phyloP scores from a whole-genome alignment of 2,113 vertebrate genomes.

The Phocoena phocoena region DNA sequence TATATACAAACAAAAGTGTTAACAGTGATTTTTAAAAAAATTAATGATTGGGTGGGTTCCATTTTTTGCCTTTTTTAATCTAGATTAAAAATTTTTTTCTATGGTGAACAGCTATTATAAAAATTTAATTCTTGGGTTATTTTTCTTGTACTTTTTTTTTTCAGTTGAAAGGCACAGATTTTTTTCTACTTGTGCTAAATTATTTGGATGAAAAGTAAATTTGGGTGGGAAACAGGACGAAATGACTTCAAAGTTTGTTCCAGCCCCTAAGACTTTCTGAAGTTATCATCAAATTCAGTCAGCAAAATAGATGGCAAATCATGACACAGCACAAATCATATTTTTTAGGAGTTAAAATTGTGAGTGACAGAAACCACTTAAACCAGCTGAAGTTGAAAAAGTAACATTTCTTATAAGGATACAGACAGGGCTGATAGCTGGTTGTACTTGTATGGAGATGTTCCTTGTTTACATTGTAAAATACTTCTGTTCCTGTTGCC shows the following conservation, averaged over 20 bases:
- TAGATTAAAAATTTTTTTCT: background rate
- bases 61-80: background rate
- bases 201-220: slow-evolving; percentile 22
- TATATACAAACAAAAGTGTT: background rate
- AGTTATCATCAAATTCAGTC: background rate
- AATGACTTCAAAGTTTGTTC: slow-evolving; percentile 16
- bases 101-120: background rate
- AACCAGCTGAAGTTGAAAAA: background rate
- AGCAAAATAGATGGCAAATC: background rate
- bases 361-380: background rate
- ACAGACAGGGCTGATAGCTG: background rate
- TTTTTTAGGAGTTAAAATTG: background rate
- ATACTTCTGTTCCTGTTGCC: background rate
- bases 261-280: background rate
- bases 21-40: background rate
- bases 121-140: background rate
- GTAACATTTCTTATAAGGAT: background rate
- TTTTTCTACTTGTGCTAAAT: slow-evolving; percentile 14
- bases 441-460: background rate
- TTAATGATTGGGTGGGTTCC: background rate
- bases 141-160: background rate
- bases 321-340: background rate
- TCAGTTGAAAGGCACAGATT: background rate
- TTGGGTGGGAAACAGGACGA: background rate
- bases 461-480: background rate